Conservation (phyloP, 2,888 invertebrate species). For the Dusona sp. region DNA sequence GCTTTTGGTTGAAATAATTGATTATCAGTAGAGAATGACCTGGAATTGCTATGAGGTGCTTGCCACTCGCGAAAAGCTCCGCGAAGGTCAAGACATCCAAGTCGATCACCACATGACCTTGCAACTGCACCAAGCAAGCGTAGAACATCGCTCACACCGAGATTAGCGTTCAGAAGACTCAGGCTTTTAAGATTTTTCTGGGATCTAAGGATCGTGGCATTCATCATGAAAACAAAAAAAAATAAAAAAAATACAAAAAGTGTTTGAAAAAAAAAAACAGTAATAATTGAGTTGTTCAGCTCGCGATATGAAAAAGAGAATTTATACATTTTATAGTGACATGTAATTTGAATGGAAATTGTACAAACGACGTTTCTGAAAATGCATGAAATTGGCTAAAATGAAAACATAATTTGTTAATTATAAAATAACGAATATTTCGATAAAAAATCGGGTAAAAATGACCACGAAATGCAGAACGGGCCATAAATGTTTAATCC, state of each 20-base stretch:
- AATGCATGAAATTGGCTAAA: background rate
- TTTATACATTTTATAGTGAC: too few species aligned
- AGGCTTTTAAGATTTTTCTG: slow-evolving; percentile 83
- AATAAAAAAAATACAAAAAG: background rate
- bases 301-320: background rate
- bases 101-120: slow-evolving; percentile 79
- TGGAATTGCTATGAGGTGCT: slow-evolving; percentile 80
- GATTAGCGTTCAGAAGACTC: slow-evolving; percentile 84
- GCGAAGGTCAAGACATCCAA: slow-evolving; percentile 84
- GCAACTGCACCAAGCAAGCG: slow-evolving; percentile 83
- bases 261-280: background rate
- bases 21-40: slow-evolving; percentile 71
- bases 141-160: slow-evolving; percentile 84
- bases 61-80: slow-evolving; percentile 85
- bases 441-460: background rate
- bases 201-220: slow-evolving; percentile 76
- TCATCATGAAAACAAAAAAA: background rate
- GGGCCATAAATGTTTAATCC: background rate
- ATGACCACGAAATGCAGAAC: background rate
- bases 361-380: too few species aligned
- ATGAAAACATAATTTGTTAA: background rate
- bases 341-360: too few species aligned
- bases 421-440: background rate
- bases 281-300: background rate
- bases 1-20: background rate